These are phyloP conservation scores for Mormyrus proboscirostris DNA, from an alignment of 2,797 vertebrate genomes.

Conservation along the genomic window DNA sequence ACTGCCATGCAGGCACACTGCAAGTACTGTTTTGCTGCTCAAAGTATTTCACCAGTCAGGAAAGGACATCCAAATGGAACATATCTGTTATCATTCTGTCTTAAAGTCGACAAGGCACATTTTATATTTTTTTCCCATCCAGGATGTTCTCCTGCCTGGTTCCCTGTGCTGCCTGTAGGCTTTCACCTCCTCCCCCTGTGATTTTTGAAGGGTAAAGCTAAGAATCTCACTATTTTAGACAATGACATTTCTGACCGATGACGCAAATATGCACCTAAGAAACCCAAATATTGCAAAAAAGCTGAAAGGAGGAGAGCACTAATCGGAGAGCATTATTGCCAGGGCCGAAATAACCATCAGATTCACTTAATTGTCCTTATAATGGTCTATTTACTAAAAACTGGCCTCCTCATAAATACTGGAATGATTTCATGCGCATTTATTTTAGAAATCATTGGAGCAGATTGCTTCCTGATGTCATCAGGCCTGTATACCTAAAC, in stretches of 20 bases:
- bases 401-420: neutral
- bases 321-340: neutral
- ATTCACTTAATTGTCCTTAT: neutral
- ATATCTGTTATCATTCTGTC: conserved; percentile 7
- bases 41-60: conserved; percentile 13
- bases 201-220: neutral
- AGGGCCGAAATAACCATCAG: neutral
- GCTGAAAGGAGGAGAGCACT: neutral
- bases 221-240: neutral
- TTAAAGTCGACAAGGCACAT: neutral
- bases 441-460: neutral
- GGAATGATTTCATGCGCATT: neutral
- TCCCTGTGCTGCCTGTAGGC: neutral
- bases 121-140: neutral
- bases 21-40: neutral
- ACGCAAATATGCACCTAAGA: neutral
- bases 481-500: neutral
- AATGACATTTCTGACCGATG: neutral
- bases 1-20: conserved; percentile 8
- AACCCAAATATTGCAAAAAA: neutral
- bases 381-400: neutral
- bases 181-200: neutral
- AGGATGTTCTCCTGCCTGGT: neutral
- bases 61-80: neutral
- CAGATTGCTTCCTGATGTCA: neutral